Percentiles rank a stretch among this genome's conserved stretches.
phyloP scores from a whole-genome alignment of 2,888 invertebrate species.

The Galerucella calmariensis region DNA sequence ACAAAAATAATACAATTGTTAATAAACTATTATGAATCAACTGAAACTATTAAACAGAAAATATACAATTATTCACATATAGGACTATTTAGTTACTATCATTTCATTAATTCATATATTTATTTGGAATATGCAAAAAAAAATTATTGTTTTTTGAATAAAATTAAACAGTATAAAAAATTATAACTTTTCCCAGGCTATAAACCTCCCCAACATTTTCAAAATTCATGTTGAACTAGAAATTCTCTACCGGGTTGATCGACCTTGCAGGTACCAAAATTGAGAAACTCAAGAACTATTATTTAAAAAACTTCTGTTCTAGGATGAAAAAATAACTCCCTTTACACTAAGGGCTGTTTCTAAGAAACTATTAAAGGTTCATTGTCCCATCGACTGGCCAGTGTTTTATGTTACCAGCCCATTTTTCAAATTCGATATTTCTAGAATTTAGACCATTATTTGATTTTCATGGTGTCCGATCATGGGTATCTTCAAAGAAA shows the following conservation, averaged over 20 bases:
- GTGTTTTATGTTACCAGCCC: conserved; percentile 38
- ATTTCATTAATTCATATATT: too few species aligned
- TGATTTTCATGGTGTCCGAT: conserved; percentile 45
- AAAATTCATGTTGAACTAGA: conserved; percentile 38
- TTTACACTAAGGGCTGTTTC: conserved; percentile 39
- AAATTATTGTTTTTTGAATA: too few species aligned
- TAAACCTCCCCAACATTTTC: conserved; percentile 32
- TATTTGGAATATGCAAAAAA: too few species aligned
- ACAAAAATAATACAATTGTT: too few species aligned
- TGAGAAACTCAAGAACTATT: conserved; percentile 48
- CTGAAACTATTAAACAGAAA: too few species aligned
- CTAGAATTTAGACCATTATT: conserved; percentile 23
- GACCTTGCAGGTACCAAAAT: conserved; percentile 50
- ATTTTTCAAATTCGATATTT: conserved; percentile 41
- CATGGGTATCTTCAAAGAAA: conserved; percentile 36
- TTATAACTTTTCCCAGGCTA: conserved; percentile 27
- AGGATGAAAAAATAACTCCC: conserved; percentile 36
- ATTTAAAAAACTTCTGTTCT: conserved; percentile 50
- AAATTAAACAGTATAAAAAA: background rate
- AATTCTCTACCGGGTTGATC: conserved; percentile 51
- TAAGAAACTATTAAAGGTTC: conserved; percentile 46
- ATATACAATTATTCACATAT: too few species aligned
- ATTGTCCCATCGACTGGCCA: conserved; percentile 46
- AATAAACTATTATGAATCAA: too few species aligned
- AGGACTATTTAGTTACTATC: too few species aligned